Evolutionary conservation across 2,797 vertebrate genomes (phyloP).

Genomic region (Xerus rutilus): DNA sequence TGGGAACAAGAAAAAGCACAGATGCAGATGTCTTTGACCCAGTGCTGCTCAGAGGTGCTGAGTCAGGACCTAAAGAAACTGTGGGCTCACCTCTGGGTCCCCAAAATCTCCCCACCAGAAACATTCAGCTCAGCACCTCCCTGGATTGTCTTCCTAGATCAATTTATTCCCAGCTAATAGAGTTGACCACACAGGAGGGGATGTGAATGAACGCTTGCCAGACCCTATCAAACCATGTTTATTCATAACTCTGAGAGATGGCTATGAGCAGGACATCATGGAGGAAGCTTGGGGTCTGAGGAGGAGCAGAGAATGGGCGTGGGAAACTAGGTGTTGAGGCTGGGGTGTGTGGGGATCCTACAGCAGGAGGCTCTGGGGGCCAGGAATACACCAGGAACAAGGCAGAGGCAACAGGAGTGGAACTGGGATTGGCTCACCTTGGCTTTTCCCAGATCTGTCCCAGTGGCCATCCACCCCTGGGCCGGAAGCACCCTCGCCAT

Average conservation of each 20-base stretch:
- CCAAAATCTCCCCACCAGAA: background rate
- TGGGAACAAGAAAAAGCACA: background rate
- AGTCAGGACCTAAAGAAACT: background rate
- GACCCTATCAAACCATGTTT: background rate
- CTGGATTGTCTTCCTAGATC: background rate
- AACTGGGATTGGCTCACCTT: background rate
- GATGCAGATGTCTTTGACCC: background rate
- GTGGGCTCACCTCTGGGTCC: background rate
- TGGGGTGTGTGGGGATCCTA: background rate
- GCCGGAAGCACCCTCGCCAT: background rate
- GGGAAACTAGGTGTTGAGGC: background rate
- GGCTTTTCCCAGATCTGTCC: background rate
- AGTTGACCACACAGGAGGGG: background rate
- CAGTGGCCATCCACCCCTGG: background rate
- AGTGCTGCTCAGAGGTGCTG: background rate
- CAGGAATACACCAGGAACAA: background rate
- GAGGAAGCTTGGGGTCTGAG: background rate
- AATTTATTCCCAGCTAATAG: background rate
- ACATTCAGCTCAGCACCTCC: background rate
- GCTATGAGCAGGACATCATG: background rate
- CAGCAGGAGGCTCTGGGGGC: background rate
- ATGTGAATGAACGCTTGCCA: background rate
- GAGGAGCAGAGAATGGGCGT: background rate
- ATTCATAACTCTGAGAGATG: background rate
- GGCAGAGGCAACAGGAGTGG: background rate